Evolutionary conservation across 2,888 invertebrate genomes (phyloP).

Genomic region (Flexamia atlantica): DNA sequence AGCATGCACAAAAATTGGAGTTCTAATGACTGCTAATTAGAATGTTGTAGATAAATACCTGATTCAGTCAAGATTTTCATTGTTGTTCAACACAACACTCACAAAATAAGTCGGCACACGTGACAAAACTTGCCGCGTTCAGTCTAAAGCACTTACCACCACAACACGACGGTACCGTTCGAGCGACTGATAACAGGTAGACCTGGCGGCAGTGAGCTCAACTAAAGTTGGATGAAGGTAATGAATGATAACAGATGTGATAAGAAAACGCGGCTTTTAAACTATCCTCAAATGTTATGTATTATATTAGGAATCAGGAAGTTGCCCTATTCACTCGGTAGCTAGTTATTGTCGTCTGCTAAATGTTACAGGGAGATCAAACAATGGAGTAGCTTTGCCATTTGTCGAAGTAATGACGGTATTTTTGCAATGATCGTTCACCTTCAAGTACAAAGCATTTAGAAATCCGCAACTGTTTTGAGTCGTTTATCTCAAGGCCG

Average conservation of each 20-base stretch:
- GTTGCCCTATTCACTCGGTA: no score
- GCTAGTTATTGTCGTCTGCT: no score
- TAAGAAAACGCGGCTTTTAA: no score
- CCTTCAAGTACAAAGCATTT: neutral
- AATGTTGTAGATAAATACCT: constrained; percentile 8
- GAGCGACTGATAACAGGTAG: constrained; percentile 1
- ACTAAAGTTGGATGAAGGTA: neutral
- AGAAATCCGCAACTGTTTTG: neutral
- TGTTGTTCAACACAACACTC: neutral
- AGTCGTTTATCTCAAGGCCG: neutral
- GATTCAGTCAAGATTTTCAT: constrained; percentile 18
- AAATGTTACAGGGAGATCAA: no score
- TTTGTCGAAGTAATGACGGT: neutral
- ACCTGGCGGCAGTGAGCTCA: constrained; percentile 21
- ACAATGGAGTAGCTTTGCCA: no score
- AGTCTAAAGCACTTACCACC: neutral
- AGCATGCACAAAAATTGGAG: no score
- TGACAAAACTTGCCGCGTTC: constrained; percentile 13
- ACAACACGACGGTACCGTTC: neutral
- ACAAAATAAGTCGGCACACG: constrained; percentile 33
- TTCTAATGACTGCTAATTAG: no score
- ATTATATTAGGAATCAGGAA: no score
- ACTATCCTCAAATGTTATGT: no score
- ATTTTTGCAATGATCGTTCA: neutral
- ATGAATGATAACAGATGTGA: neutral